Conservation (phyloP, 2,797 vertebrate genomes). For the Telmatherina bonti region DNA sequence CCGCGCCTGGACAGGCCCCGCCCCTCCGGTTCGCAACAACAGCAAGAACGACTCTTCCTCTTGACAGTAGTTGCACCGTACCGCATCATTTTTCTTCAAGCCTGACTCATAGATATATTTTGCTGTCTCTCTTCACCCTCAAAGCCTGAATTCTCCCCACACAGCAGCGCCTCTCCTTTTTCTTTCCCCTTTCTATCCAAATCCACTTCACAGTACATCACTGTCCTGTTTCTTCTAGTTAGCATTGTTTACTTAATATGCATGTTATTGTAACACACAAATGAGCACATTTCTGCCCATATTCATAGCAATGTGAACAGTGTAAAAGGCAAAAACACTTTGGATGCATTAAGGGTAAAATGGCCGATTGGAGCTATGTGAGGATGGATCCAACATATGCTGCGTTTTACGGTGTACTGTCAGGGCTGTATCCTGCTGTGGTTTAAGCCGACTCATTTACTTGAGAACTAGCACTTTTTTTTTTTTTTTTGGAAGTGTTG, state of each 20-base stretch:
- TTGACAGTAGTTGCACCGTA: constrained; percentile 75
- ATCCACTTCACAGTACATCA: constrained; percentile 47
- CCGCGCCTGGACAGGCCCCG: constrained; percentile 87
- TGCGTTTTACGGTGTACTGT: constrained; percentile 21
- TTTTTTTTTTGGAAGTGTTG: constrained; percentile 74
- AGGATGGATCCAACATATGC: constrained; percentile 26
- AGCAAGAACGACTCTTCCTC: constrained; percentile 71
- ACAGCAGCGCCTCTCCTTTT: constrained; percentile 1
- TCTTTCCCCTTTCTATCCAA: constrained; percentile 35
- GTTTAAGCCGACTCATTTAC: constrained; percentile 54
- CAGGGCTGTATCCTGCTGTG: constrained; percentile 37
- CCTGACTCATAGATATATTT: constrained; percentile 70
- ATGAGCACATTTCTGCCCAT: constrained; percentile 66
- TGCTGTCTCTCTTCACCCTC: constrained; percentile 47
- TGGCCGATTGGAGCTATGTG: constrained; percentile 23
- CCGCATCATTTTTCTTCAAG: constrained; percentile 25
- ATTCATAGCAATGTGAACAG: constrained; percentile 60
- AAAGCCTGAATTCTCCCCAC: constrained; percentile 34
- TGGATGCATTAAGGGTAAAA: constrained; percentile 33
- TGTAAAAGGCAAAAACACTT: constrained; percentile 25
- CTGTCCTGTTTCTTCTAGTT: constrained; percentile 60
- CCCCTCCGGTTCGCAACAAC: constrained; percentile 61
- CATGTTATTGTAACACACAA: constrained; percentile 74
- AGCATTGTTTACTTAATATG: constrained; percentile 74
- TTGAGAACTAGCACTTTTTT: constrained; percentile 71